Percentiles rank a stretch among this genome's conserved stretches.
These are phyloP conservation scores for Alfaro cultratus DNA, from an alignment of 2,797 vertebrate species.

Conservation along the genomic window DNA sequence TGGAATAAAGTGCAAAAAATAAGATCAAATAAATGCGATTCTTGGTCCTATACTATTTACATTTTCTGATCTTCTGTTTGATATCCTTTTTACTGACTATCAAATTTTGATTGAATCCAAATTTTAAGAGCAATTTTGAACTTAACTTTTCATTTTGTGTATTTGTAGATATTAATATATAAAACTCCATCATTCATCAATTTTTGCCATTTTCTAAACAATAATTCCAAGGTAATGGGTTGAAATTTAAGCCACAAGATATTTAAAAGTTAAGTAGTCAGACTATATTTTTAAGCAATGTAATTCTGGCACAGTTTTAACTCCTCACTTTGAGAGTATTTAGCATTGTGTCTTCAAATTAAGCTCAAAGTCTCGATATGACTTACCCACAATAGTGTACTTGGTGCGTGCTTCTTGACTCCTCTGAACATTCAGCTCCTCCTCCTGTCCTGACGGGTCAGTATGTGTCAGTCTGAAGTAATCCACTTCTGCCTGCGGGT, in stretches of 20 bases:
- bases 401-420: constrained; percentile 86
- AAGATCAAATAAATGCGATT: background rate
- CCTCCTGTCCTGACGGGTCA: constrained; percentile 75
- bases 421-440: constrained; percentile 77
- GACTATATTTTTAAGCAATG: background rate
- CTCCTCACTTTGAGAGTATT: background rate
- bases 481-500: constrained; percentile 82
- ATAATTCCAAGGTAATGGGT: background rate
- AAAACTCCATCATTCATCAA: background rate
- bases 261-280: background rate
- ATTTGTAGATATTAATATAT: background rate
- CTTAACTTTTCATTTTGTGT: background rate
- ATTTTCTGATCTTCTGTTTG: background rate
- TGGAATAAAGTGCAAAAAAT: background rate
- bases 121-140: background rate
- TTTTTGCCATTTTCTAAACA: background rate
- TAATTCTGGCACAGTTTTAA: background rate
- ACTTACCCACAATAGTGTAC: constrained; percentile 85
- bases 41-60: background rate
- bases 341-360: background rate
- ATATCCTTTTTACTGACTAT: background rate
- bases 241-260: background rate
- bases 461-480: constrained; percentile 86
- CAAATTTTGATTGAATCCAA: background rate
- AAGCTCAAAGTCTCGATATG: background rate